Evolutionary conservation across 2,888 invertebrate species (phyloP), one percentile per base, ranked within the genome.

Genomic region (Psylliodes chrysocephalus): DNA sequence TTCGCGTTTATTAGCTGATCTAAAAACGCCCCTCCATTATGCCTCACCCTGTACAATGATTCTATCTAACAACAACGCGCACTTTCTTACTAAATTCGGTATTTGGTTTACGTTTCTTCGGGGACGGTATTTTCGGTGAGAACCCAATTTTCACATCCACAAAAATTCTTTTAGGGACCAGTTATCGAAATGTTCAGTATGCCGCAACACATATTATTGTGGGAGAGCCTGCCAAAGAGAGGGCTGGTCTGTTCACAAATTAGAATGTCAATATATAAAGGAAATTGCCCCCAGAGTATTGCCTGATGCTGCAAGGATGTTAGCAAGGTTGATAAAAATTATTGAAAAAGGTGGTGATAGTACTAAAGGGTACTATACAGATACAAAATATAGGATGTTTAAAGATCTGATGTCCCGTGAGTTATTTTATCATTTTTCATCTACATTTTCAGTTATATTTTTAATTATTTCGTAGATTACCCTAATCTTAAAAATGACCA

Each of bases 381-480:
- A 89, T 22, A 89, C 85, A 2, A 87, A 86, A 8, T 93, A 87
- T 71, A 85, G 94, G 60, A 90, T 88, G 82, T 95, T 94, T 84
- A 90, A 91, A 76, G 93, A 95, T 82, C 83, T 96, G 17, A 94
- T 95, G 93, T 93, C 95, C 52, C 96, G 95, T 95, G 85, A 89
- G 92, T 57, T 57, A 35, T 14, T n/a, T 10, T 35, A 35, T n/a
- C n/a, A 12, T 14, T n/a, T 33, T 35, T 22, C 3, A 22, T 22
- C 3, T 35, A 35, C 3, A 14, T 12, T 33, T 33, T 33, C 10
- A 10, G 2, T 33, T 33, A 33, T 33, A 33, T 33, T 6, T 2
- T 8, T 12, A 3, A 54, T 63, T 51, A n/a, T 54, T 25, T 42
- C 0, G 40, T 83, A 96, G 96, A 96, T 86, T 91, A 91, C 77